Conservation (phyloP, 2,797 vertebrate genomes). For the Falco cherrug region DNA sequence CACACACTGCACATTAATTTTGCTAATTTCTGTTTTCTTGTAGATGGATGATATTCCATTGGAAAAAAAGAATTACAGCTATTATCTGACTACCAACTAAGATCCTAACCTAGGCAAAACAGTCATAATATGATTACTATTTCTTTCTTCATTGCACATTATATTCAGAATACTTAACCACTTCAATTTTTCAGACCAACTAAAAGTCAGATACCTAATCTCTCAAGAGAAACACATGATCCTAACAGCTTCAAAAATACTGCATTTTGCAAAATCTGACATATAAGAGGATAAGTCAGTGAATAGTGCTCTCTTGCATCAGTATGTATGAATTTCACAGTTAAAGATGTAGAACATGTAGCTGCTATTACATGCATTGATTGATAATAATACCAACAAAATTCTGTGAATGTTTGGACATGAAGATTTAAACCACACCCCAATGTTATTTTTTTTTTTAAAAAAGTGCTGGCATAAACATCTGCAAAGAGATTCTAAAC, state of each 20-base stretch:
- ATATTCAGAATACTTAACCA: background rate
- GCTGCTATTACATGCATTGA: background rate
- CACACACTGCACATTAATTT: background rate
- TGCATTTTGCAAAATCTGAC: background rate
- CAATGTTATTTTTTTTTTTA: background rate
- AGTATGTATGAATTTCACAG: background rate
- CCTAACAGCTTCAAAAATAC: background rate
- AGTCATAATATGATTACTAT: background rate
- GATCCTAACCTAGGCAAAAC: background rate
- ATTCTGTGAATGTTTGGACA: background rate
- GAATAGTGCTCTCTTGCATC: background rate
- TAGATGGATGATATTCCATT: background rate
- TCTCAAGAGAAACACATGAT: background rate
- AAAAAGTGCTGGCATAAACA: background rate
- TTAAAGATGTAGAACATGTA: background rate
- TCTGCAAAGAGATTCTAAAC: background rate
- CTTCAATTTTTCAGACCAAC: background rate
- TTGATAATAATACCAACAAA: background rate
- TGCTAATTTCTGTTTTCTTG: background rate
- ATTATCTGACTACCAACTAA: background rate
- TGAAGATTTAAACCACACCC: background rate
- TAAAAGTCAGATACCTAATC: background rate
- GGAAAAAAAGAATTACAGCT: background rate
- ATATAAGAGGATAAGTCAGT: background rate
- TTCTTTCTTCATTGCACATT: background rate